Percentiles rank a stretch among this genome's conserved stretches.
phyloP scores from a whole-genome alignment of 1,140 invertebrate genomes.

The Lasioglossum baleicum region DNA sequence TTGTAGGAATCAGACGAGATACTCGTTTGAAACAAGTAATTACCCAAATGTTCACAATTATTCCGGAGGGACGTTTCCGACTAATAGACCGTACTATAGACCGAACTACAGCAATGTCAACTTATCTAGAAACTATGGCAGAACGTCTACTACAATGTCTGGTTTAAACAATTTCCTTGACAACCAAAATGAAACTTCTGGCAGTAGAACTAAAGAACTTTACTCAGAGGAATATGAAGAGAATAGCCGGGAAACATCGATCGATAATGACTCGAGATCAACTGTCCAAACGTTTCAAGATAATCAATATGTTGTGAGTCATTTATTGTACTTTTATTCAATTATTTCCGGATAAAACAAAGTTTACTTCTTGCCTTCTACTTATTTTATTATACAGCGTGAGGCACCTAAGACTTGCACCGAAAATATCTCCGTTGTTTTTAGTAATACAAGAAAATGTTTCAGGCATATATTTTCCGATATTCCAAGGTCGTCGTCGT shows the following conservation, averaged over 20 bases:
- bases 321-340: background rate
- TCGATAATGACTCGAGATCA: conserved; percentile 13
- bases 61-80: background rate
- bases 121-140: conserved; percentile 1
- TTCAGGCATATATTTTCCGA: no score
- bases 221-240: conserved; percentile 7
- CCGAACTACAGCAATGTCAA: background rate
- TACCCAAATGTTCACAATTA: conserved; percentile 8
- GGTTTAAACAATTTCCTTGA: background rate
- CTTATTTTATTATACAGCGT: no score
- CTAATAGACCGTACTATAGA: conserved; percentile 5
- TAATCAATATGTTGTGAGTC: conserved; percentile 27
- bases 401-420: no score
- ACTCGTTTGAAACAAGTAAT: background rate
- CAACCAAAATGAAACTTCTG: background rate
- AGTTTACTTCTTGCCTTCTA: no score
- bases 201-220: conserved; percentile 5
- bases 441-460: no score
- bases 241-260: background rate
- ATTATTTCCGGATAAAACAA: no score
- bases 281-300: background rate
- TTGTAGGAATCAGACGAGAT: conserved; percentile 75
- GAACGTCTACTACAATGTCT: background rate
- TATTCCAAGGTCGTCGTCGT: no score
- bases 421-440: no score